Evolutionary conservation across 2,797 vertebrate species (phyloP), one percentile per base, ranked within the genome.

Genomic region (Brotogeris chrysoptera): DNA sequence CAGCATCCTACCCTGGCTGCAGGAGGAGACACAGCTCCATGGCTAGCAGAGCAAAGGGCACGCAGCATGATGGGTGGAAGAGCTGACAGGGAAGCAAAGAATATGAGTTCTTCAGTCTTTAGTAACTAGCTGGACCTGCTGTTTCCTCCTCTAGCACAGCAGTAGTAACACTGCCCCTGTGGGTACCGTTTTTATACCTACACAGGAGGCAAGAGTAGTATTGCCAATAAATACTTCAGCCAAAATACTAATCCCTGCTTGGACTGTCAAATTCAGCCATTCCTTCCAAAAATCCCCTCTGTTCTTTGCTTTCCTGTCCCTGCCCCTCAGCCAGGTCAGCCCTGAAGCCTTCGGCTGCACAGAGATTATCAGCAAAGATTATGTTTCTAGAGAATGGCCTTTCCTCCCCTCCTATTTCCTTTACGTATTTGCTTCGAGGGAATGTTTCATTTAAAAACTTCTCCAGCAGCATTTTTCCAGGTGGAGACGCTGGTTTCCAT

Each of bases 321-420:
- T 60, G 24, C 59, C 38, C 28, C 44, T 65, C 1, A 0, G 32
- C 49, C 59, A 65, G 38, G 50, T 65, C 66, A 93, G 70, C 47
- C 63, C 43, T 0, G 2, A 61, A 50, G 65, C 46, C 74, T 0
- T 4, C 1, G 14, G 61, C 73, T 66, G 69, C 73, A n/a, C 13
- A 46, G 47, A 84, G 70, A 85, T 91, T 94, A 96, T 87, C 95
- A 87, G 71, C 47, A 90, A 79, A 81, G 95, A 92, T 88, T 47
- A 3, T 19, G 16, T 71, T 93, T 84, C 91, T 70, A 49, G 63
- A 85, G 71, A 95, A 96, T 36, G 49, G 88, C 57, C 79, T 74
- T 92, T 93, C 91, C 88, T 93, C 79, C 88, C 86, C 79, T 88
- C 71, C 88, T 79, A 88, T 85, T 94, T 94, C 93, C 93, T 93